Evolutionary conservation across 1,140 invertebrate genomes (phyloP).

Genomic region (Pteromalus puparum): DNA sequence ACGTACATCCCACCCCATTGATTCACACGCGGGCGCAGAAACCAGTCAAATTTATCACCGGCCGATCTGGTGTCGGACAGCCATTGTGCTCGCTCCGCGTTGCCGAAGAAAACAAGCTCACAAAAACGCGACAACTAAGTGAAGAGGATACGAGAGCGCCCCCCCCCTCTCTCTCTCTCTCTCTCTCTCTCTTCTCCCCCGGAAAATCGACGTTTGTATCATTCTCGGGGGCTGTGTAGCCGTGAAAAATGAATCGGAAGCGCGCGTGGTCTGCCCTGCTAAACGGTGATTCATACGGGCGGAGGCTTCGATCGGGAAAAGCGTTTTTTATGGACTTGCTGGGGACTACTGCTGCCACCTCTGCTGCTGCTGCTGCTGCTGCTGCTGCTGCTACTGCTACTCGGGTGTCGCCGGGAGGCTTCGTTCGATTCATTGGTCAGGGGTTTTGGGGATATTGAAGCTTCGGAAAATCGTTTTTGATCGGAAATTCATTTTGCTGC

Average conservation of each 20-base stretch:
- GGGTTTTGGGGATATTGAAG: neutral
- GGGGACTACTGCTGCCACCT: neutral
- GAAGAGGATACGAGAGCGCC: neutral
- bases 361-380: neutral
- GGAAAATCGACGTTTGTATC: constrained; percentile 63
- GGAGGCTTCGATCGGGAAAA: neutral
- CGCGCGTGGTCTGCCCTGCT: constrained; percentile 55
- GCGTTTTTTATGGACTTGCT: constrained; percentile 48
- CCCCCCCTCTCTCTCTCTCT: too few species aligned
- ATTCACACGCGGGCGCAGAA: neutral
- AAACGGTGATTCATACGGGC: constrained; percentile 64
- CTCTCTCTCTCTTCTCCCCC: neutral
- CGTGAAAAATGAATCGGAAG: constrained; percentile 69
- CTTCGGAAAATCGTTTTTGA: neutral
- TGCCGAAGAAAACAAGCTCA: neutral
- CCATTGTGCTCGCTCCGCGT: neutral
- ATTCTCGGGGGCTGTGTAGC: constrained; percentile 55
- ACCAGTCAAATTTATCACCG: neutral
- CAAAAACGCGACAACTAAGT: constrained; percentile 19
- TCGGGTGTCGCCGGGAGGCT: neutral
- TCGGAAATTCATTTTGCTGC: too few species aligned
- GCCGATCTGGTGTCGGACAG: neutral
- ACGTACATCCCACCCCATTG: neutral
- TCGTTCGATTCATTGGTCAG: neutral
- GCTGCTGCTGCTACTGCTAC: neutral